phyloP scores from a whole-genome alignment of 2,113 vertebrate genomes.

The Mesoclemmys tuberculata region DNA sequence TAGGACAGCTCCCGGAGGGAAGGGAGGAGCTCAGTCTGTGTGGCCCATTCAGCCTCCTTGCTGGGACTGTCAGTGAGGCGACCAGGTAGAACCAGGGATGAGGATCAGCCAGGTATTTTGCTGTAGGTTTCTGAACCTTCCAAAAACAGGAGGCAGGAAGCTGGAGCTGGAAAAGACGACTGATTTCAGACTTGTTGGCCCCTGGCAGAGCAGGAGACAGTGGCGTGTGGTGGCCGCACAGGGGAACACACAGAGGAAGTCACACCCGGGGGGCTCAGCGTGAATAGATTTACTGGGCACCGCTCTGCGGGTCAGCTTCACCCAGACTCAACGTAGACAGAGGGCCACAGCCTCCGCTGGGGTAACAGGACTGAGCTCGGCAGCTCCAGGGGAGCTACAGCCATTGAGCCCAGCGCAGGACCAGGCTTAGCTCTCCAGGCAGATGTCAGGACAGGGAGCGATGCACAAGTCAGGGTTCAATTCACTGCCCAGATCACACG shows the following conservation, averaged over 20 bases:
- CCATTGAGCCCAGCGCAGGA: too few species aligned
- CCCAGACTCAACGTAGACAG: neutral
- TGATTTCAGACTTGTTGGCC: neutral
- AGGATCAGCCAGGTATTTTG: neutral
- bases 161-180: neutral
- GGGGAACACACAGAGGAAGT: neutral
- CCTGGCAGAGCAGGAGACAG: neutral
- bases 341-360: neutral
- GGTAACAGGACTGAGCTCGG: neutral
- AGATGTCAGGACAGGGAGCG: neutral
- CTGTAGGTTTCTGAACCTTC: neutral
- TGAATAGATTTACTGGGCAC: neutral
- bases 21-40: neutral
- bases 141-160: constrained; percentile 31
- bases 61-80: neutral
- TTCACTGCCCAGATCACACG: neutral
- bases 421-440: neutral
- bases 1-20: neutral
- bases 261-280: neutral
- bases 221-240: neutral
- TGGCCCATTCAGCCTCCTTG: neutral
- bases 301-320: too few species aligned
- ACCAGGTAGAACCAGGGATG: neutral
- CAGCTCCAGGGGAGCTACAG: neutral
- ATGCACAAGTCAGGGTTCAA: too few species aligned